phyloP scores from a whole-genome alignment of 2,113 vertebrate genomes.

The Pteruthius melanotis region DNA sequence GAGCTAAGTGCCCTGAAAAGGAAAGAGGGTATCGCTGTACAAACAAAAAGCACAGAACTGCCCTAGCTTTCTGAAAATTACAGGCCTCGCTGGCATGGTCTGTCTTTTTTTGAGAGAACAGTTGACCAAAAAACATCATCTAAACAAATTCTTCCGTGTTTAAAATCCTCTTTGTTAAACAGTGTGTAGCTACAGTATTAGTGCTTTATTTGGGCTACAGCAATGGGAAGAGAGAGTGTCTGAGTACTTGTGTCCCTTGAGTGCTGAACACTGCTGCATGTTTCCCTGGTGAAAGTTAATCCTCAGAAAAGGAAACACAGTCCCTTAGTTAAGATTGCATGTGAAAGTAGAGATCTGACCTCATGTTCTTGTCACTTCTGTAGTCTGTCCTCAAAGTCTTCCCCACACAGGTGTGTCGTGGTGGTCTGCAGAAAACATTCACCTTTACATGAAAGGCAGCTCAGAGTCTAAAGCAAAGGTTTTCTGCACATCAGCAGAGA shows the following conservation, averaged over 20 bases:
- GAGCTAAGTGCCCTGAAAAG: neutral
- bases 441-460: neutral
- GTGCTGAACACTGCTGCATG: neutral
- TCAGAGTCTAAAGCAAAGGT: neutral
- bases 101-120: neutral
- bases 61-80: neutral
- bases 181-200: neutral
- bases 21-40: neutral
- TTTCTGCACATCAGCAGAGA: conserved; percentile 19
- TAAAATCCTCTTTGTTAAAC: neutral
- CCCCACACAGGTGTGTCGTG: neutral
- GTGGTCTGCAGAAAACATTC: neutral
- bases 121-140: neutral
- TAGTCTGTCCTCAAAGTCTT: neutral
- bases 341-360: neutral
- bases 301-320: neutral
- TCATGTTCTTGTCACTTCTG: neutral
- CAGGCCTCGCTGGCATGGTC: neutral
- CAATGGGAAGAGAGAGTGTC: neutral
- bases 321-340: neutral
- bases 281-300: neutral
- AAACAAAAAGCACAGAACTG: neutral
- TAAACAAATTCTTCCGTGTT: neutral
- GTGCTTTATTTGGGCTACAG: neutral
- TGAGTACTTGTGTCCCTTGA: neutral